Evolutionary conservation across 2,113 vertebrate genomes (phyloP).

Genomic region (Forbesichthys agassizii): DNA sequence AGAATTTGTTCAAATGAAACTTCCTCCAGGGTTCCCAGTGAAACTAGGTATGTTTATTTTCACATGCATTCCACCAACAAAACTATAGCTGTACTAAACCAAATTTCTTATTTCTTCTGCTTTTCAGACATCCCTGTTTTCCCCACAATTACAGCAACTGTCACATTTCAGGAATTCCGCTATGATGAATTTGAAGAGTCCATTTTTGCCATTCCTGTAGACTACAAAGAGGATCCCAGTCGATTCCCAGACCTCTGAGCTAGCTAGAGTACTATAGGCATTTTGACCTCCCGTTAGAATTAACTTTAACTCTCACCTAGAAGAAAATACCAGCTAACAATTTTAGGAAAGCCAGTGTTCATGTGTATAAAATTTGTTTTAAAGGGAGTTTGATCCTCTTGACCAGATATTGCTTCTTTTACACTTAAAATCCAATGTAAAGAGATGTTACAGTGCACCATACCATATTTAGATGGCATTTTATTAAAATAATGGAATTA

Average conservation of each 20-base stretch:
- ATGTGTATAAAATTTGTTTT: constrained; percentile 28
- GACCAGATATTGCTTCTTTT: constrained; percentile 34
- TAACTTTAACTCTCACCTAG: not conserved
- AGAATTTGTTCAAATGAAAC: constrained; percentile 98
- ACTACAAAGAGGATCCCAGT: constrained; percentile 95
- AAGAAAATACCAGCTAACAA: constrained; percentile 32
- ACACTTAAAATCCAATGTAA: constrained; percentile 55
- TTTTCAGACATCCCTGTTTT: constrained; percentile 91
- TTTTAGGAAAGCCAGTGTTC: constrained; percentile 26
- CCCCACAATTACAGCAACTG: constrained; percentile 97
- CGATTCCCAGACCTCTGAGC: constrained; percentile 91
- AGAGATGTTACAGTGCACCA: constrained; percentile 10
- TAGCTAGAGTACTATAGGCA: constrained; percentile 10
- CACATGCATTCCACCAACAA: not conserved
- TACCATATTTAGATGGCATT: constrained; percentile 14
- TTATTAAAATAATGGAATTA: constrained; percentile 38
- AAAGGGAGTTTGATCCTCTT: constrained; percentile 19
- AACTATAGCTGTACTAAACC: not conserved
- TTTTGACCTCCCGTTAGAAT: not conserved
- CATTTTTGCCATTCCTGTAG: constrained; percentile 86
- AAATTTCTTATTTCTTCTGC: constrained; percentile 2
- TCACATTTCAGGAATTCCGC: constrained; percentile 97
- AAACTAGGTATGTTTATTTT: constrained; percentile 84
- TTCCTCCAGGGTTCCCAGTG: constrained; percentile 95
- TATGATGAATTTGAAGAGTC: constrained; percentile 88